A percentile compares a stretch with the other conserved stretches of the same genome.
phyloP scores from a whole-genome alignment of 1,140 invertebrate species.

The Adelges cooleyi region DNA sequence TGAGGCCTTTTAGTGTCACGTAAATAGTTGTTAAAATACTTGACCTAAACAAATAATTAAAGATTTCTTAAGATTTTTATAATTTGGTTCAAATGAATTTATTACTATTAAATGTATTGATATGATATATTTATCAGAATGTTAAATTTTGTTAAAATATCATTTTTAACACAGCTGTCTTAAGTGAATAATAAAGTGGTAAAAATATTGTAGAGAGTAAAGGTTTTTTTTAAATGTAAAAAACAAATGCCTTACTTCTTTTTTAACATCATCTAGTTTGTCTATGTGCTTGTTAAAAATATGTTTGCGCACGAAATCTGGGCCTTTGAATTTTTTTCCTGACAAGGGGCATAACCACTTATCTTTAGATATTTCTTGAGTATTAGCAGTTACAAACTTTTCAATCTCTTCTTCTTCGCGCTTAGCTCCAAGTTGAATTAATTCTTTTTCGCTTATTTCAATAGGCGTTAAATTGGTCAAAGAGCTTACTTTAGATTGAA shows the following conservation, averaged over 20 bases:
- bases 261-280: slow-evolving; percentile 92
- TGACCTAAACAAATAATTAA: slow-evolving; percentile 43
- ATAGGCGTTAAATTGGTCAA: slow-evolving; percentile 57
- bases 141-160: too few relatives aligned
- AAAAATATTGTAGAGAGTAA: too few relatives aligned
- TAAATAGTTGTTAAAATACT: slow-evolving; percentile 97
- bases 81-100: too few relatives aligned
- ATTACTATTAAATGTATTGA: too few relatives aligned
- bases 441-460: slow-evolving; percentile 65
- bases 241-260: slow-evolving; percentile 55
- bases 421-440: slow-evolving; percentile 75
- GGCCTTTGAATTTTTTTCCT: slow-evolving; percentile 98
- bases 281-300: slow-evolving; percentile 96
- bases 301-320: slow-evolving; percentile 97
- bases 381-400: slow-evolving; percentile 87
- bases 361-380: slow-evolving; percentile 89
- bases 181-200: too few relatives aligned
- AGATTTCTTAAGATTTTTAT: not conserved
- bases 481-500: slow-evolving; percentile 79
- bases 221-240: too few relatives aligned
- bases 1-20: slow-evolving; percentile 88
- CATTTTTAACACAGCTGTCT: too few relatives aligned
- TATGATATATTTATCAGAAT: too few relatives aligned
- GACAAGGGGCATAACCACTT: slow-evolving; percentile 98
- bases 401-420: slow-evolving; percentile 81